A percentile compares a stretch with the other conserved stretches of the same genome.
Conservation (phyloP, 2,113 vertebrate species). For the Rhinolophus sinicus region DNA sequence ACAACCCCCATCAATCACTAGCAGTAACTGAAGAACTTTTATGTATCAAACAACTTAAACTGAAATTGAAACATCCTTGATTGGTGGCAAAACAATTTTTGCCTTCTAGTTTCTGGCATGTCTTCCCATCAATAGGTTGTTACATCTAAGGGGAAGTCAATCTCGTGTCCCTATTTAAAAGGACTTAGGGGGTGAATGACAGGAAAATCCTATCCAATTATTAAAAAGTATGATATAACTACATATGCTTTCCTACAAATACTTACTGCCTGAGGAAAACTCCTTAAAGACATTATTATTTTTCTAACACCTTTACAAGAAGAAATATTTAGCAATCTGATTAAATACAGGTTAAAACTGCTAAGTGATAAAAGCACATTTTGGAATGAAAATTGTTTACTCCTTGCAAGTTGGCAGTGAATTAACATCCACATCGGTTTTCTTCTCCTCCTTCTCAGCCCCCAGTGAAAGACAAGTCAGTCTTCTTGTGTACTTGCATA, state of each 20-base stretch:
- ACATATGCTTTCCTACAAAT: slow-evolving; percentile 30
- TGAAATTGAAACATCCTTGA: slow-evolving; percentile 69
- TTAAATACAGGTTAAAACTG: slow-evolving; percentile 22
- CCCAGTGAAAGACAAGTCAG: not conserved
- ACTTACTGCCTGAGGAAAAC: not conserved
- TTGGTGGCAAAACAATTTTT: slow-evolving; percentile 40
- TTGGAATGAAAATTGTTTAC: slow-evolving; percentile 19
- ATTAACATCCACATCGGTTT: not conserved
- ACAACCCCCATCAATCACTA: slow-evolving; percentile 54
- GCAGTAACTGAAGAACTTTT: slow-evolving; percentile 11
- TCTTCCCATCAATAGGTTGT: slow-evolving; percentile 59
- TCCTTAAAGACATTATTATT: not conserved
- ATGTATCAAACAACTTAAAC: slow-evolving; percentile 41
- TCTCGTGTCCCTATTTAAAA: not conserved
- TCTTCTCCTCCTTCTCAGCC: not conserved
- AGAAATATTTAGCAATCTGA: slow-evolving; percentile 41
- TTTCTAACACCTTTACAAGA: not conserved
- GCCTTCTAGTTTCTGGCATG: slow-evolving; percentile 34
- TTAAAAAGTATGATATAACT: not conserved
- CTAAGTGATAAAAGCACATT: slow-evolving; percentile 32
- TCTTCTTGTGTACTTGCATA: not conserved
- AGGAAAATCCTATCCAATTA: slow-evolving; percentile 23
- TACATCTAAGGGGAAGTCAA: slow-evolving; percentile 59
- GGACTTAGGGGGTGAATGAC: not conserved
- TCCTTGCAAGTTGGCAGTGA: not conserved